Base-by-base conservation (phyloP, 30 jellyfish, hydroid and myxozoan genomes). In the Catostylus mosaicus region DNA sequence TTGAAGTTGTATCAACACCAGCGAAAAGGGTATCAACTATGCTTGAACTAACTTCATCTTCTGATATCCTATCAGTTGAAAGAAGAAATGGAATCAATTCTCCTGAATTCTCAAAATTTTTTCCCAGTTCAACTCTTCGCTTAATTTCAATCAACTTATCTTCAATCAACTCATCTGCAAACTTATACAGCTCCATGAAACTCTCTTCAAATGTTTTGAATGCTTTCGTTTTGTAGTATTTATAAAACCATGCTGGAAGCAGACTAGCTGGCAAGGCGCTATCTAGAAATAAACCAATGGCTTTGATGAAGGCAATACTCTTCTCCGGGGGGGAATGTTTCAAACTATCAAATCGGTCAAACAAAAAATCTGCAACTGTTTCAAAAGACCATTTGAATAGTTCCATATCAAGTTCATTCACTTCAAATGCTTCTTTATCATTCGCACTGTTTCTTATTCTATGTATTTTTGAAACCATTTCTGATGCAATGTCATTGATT, bases 371-470 rank as follows among this genome's bases (percentile, higher is more conserved):
- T 1, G 96, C 78, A 31, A 86, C 96, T 0, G 90, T 60, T 45
- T 86, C 96, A 77, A 87, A 87, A 10, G 96, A 77, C 96, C 96
- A 87, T 30, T 73, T 71, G 83, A 87, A 87, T n/a, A 87, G 46
- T 33, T 63, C 88, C 84, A 75, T 70, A 27, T 78, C 89, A 1
- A 87, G 34, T 30, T 61, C 83, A 35, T 69, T 80, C 16, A 87
- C 86, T 67, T 87, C 96, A 34, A n/a, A 72, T 19, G 78, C 20
- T 14, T 65, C 35, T 19, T 65, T 76, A 23, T 22, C 43, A 5
- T 54, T 63, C 26, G 80, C 33, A 1, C 18, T 36, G 47, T 73
- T 75, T n/a, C 95, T 51, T 46, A 48, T 72, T 12, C 63, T 46
- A 9, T 18, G 19, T 40, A 85, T 63, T 20, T 73, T 65, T 22